Percentiles rank a stretch among this genome's conserved stretches.
These are phyloP conservation scores for Matsumyia berberina DNA, from an alignment of 2,888 invertebrate species.

Conservation along the genomic window DNA sequence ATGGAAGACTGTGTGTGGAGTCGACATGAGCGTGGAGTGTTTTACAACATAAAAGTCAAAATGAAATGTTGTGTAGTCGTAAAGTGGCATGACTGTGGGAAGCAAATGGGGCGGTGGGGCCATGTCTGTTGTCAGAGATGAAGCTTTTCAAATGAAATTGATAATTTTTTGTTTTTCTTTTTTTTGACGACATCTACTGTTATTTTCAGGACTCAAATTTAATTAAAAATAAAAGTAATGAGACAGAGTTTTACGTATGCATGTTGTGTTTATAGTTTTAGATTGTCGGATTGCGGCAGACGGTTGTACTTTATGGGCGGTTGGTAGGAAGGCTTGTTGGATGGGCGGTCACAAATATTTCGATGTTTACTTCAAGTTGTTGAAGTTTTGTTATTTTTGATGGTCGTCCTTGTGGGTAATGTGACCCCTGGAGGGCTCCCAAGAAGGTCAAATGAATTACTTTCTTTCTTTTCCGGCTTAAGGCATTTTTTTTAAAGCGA, in stretches of 20 bases:
- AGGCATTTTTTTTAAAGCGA: too few relatives aligned
- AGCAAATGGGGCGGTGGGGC: not conserved
- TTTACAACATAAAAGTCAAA: constrained; percentile 27
- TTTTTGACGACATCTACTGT: not conserved
- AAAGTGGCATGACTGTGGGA: constrained; percentile 23
- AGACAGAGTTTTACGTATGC: not conserved
- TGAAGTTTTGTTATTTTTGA: not conserved
- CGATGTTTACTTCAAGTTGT: not conserved
- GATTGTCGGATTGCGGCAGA: not conserved
- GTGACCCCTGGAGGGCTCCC: too few relatives aligned
- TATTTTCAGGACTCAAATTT: constrained; percentile 9
- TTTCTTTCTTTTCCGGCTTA: too few relatives aligned
- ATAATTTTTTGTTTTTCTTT: constrained; percentile 9
- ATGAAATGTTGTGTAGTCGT: constrained; percentile 54
- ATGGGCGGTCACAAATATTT: not conserved
- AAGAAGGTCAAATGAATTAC: too few relatives aligned
- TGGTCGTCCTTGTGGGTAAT: too few relatives aligned
- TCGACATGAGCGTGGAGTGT: not conserved
- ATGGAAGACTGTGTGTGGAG: not conserved
- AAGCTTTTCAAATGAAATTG: constrained; percentile 38
- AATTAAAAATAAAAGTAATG: constrained; percentile 15
- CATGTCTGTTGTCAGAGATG: constrained; percentile 5
- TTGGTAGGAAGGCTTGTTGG: not conserved
- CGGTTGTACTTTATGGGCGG: not conserved
- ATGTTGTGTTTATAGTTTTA: constrained; percentile 8